phyloP scores from a whole-genome alignment of 2,888 invertebrate genomes.

The Chloromyia formosa region DNA sequence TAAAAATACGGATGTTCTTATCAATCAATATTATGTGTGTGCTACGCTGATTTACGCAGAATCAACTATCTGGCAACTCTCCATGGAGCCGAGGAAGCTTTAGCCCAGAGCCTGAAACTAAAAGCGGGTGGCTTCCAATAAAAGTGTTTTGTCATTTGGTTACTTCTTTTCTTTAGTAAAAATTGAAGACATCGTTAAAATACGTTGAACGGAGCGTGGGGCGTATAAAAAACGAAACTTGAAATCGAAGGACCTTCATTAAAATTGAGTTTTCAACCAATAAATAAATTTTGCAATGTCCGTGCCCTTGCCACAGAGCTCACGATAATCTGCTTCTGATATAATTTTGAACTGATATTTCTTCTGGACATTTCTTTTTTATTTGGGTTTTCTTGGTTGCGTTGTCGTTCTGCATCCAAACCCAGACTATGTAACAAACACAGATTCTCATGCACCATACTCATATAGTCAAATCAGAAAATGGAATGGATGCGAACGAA shows the following conservation, averaged over 20 bases:
- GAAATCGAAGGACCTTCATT: constrained; percentile 56
- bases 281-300: constrained; percentile 57
- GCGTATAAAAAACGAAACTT: constrained; percentile 16
- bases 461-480: not conserved
- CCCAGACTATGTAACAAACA: constrained; percentile 18
- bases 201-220: constrained; percentile 12
- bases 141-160: constrained; percentile 44
- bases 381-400: not conserved
- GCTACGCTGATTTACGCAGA: no score
- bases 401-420: constrained; percentile 45
- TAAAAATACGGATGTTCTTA: no score
- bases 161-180: constrained; percentile 3
- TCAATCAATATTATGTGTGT: no score
- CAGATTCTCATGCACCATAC: not conserved
- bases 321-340: constrained; percentile 35
- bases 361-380: not conserved
- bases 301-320: constrained; percentile 30
- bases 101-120: not conserved
- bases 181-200: constrained; percentile 39
- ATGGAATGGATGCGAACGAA: constrained; percentile 32
- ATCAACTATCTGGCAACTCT: constrained; percentile 19
- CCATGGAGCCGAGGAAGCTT: no score
- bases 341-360: constrained; percentile 1
- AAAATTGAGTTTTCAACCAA: constrained; percentile 61
- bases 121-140: constrained; percentile 25